Evolutionary conservation across 2,888 invertebrate species (phyloP).

Genomic region (Hermaeophaga mercurialis): DNA sequence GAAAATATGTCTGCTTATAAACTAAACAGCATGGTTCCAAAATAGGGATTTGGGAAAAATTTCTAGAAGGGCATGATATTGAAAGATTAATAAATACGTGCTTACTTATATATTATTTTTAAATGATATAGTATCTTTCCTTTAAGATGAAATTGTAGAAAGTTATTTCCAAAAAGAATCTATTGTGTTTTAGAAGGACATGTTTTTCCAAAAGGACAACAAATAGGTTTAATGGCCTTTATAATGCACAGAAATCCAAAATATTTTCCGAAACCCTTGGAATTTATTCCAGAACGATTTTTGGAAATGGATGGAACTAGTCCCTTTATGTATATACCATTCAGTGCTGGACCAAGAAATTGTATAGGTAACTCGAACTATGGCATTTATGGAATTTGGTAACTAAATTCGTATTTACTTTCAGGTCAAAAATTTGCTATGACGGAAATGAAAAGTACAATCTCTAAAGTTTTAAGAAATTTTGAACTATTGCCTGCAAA

Average conservation of each 20-base stretch:
- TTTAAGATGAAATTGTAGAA: too few relatives aligned
- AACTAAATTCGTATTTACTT: slow-evolving; percentile 3
- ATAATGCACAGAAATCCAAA: slow-evolving; percentile 49
- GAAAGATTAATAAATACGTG: too few relatives aligned
- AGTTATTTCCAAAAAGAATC: background rate
- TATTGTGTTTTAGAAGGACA: slow-evolving; percentile 7
- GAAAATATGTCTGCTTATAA: too few relatives aligned
- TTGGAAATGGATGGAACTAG: slow-evolving; percentile 53
- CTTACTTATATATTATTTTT: too few relatives aligned
- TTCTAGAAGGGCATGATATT: too few relatives aligned
- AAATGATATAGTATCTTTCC: too few relatives aligned
- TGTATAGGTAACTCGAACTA: slow-evolving; percentile 55
- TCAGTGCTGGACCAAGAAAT: slow-evolving; percentile 69
- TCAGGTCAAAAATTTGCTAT: slow-evolving; percentile 59
- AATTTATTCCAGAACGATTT: slow-evolving; percentile 63
- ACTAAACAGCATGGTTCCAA: too few relatives aligned
- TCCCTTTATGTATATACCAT: slow-evolving; percentile 64
- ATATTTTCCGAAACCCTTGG: slow-evolving; percentile 61
- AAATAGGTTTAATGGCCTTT: too few relatives aligned
- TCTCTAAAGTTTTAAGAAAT: slow-evolving; percentile 60
- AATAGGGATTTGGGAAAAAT: too few relatives aligned
- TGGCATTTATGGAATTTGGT: too few relatives aligned
- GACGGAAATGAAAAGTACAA: slow-evolving; percentile 61
- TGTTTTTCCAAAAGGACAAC: slow-evolving; percentile 10
- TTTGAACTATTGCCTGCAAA: slow-evolving; percentile 51